Conservation (phyloP, 2,888 invertebrate genomes). For the Yponomeuta evonymella region DNA sequence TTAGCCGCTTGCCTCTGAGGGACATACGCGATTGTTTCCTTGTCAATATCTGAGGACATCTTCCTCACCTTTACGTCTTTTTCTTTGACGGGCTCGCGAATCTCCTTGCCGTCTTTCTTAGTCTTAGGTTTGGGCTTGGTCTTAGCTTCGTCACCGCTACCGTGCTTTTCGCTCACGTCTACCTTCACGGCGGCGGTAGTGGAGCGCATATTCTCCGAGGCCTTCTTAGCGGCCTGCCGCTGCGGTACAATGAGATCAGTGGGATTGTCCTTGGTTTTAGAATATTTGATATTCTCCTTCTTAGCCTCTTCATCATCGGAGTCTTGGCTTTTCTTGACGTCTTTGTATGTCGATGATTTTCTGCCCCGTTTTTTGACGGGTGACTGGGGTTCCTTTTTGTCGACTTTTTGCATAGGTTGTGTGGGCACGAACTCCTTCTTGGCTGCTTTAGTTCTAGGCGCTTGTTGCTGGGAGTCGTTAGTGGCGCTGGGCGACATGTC, state of each 20-base stretch:
- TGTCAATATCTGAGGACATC: conserved; percentile 76
- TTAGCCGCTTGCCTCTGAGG: conserved; percentile 94
- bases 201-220: conserved; percentile 89
- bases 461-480: conserved; percentile 81
- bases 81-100: conserved; percentile 29
- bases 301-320: conserved; percentile 67
- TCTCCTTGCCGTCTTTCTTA: conserved; percentile 56
- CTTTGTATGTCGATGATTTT: conserved; percentile 37
- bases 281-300: conserved; percentile 65
- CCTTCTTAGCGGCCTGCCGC: conserved; percentile 92
- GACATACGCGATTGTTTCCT: conserved; percentile 86
- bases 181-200: conserved; percentile 71
- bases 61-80: conserved; percentile 71
- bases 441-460: conserved; percentile 87
- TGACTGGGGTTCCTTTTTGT: conserved; percentile 43
- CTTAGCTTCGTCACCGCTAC: conserved; percentile 48
- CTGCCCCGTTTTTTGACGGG: conserved; percentile 1
- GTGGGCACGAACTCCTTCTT: conserved; percentile 86
- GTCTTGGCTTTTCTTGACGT: conserved; percentile 39
- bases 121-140: conserved; percentile 59
- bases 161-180: conserved; percentile 49
- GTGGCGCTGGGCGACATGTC: conserved; percentile 78
- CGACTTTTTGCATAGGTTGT: conserved; percentile 51
- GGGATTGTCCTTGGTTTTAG: conserved; percentile 77
- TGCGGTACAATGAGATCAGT: conserved; percentile 92